These are phyloP conservation scores for Sylvietta virens DNA, from an alignment of 2,113 vertebrate species.

Conservation along the genomic window DNA sequence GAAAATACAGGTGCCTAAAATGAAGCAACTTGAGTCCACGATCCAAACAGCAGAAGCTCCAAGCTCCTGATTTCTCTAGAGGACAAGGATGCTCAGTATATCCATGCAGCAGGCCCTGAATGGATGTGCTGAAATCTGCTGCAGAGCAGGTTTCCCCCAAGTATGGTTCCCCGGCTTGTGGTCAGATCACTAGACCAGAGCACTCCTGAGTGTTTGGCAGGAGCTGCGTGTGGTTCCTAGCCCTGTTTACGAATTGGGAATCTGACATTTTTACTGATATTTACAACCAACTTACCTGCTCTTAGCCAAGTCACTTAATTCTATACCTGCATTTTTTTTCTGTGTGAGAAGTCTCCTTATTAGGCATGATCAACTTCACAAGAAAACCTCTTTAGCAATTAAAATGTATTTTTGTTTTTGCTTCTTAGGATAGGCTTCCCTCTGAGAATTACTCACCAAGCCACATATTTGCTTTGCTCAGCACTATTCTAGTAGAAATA, in stretches of 20 bases:
- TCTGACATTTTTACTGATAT: not conserved
- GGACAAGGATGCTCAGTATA: not conserved
- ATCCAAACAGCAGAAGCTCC: not conserved
- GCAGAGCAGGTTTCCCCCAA: not conserved
- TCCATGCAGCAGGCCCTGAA: not conserved
- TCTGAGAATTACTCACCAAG: not conserved
- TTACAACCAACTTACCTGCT: not conserved
- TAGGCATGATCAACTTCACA: not conserved
- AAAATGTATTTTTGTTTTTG: not conserved
- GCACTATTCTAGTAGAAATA: constrained; percentile 6
- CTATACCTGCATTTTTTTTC: not conserved
- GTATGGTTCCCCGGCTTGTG: not conserved
- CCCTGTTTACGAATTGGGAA: not conserved
- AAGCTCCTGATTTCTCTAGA: not conserved
- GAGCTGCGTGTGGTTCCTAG: not conserved
- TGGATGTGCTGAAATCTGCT: not conserved
- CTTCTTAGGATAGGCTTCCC: not conserved
- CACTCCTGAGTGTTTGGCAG: not conserved
- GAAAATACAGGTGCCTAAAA: not conserved
- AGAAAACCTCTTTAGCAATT: not conserved
- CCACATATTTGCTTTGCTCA: constrained; percentile 13
- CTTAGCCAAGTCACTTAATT: not conserved
- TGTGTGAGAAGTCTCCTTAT: not conserved
- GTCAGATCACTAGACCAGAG: not conserved
- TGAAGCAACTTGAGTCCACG: not conserved